Conservation (phyloP, 2,113 vertebrate species). For the Ivindomyrus marchei region DNA sequence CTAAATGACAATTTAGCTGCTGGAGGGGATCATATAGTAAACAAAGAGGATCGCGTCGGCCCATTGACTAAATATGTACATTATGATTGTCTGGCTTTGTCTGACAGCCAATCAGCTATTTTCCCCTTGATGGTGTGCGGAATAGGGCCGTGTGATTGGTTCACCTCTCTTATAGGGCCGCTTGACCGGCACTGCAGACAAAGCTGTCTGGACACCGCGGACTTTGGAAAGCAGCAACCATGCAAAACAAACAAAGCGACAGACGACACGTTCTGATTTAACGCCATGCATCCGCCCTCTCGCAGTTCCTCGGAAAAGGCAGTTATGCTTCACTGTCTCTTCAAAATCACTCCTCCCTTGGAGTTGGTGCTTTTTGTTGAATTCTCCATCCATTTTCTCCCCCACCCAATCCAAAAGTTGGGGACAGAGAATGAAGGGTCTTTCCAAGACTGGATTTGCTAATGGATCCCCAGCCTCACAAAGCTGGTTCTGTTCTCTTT, state of each 20-base stretch:
- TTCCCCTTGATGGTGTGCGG: conserved; percentile 23
- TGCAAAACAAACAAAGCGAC: conserved; percentile 45
- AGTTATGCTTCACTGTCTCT: conserved; percentile 26
- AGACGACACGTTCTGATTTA: conserved; percentile 43
- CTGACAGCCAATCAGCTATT: conserved; percentile 23
- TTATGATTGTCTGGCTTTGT: conserved; percentile 36
- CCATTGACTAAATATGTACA: conserved; percentile 41
- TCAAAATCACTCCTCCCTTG: neutral
- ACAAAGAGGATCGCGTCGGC: conserved; percentile 29
- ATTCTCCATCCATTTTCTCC: conserved; percentile 2
- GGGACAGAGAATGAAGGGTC: neutral
- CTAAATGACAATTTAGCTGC: conserved; percentile 30
- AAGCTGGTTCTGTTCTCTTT: neutral
- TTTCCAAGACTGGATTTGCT: neutral
- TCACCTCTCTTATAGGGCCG: conserved; percentile 19
- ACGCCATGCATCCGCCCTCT: conserved; percentile 44
- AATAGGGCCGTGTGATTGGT: conserved; percentile 20
- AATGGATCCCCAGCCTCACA: neutral
- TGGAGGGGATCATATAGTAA: conserved; percentile 6
- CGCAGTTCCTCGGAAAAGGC: conserved; percentile 43
- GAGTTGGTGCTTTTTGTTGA: neutral
- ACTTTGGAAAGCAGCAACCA: conserved; percentile 40
- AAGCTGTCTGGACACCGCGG: conserved; percentile 23
- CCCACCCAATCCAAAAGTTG: neutral
- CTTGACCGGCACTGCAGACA: conserved; percentile 3